Conservation (phyloP, 2,113 vertebrate genomes). For the Pleuronectes platessa region DNA sequence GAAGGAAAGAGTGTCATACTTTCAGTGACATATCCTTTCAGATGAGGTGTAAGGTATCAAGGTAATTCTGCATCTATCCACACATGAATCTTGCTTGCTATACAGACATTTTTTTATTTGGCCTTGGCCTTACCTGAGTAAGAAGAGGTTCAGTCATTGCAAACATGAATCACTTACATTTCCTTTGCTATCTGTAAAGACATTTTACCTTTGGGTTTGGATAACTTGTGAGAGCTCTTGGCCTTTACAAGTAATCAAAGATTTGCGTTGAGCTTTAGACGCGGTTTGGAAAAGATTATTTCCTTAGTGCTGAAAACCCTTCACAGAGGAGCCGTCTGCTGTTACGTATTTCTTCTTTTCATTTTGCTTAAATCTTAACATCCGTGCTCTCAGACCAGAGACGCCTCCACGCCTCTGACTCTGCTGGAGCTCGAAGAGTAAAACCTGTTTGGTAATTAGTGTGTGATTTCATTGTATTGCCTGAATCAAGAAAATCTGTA, state of each 20-base stretch:
- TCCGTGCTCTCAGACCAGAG: slow-evolving; percentile 9
- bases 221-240: slow-evolving; percentile 45
- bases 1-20: slow-evolving; percentile 23
- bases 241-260: slow-evolving; percentile 32
- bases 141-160: slow-evolving; percentile 40
- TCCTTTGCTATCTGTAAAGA: slow-evolving; percentile 45
- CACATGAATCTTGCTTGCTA: slow-evolving; percentile 25
- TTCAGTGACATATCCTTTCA: slow-evolving; percentile 44
- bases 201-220: slow-evolving; percentile 60
- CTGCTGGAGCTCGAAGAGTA: slow-evolving; percentile 29
- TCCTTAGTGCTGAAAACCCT: slow-evolving; percentile 60
- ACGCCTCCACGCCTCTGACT: slow-evolving; percentile 35
- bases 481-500: slow-evolving; percentile 50
- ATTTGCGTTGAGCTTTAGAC: slow-evolving; percentile 46
- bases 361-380: slow-evolving; percentile 37
- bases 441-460: slow-evolving; percentile 49
- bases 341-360: slow-evolving; percentile 20
- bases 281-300: slow-evolving; percentile 50
- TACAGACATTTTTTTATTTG: not conserved
- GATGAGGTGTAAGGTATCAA: slow-evolving; percentile 19
- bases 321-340: slow-evolving; percentile 38
- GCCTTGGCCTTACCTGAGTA: slow-evolving; percentile 21
- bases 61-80: slow-evolving; percentile 14
- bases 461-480: slow-evolving; percentile 53
- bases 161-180: slow-evolving; percentile 52